Evolutionary conservation across 2,113 vertebrate species (phyloP).

Genomic region (Epinephelus cyanopodus): DNA sequence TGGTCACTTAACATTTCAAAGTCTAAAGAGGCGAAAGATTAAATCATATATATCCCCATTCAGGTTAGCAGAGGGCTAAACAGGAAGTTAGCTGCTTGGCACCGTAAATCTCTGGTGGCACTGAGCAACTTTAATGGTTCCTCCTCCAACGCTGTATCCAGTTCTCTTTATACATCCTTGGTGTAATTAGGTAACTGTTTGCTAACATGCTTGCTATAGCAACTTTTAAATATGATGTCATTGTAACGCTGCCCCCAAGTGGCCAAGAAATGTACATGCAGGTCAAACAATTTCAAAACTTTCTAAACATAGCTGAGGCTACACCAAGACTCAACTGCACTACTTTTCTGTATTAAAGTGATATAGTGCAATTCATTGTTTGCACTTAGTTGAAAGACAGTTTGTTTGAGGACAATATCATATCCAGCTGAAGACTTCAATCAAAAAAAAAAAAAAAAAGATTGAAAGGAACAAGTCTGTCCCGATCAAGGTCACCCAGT

Average conservation of each 20-base stretch:
- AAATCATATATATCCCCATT: too few species aligned
- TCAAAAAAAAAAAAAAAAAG: constrained; percentile 21
- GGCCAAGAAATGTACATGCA: background rate
- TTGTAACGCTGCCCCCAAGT: background rate
- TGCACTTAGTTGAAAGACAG: background rate
- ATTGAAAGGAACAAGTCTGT: constrained; percentile 14
- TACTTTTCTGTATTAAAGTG: background rate
- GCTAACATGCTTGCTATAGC: background rate
- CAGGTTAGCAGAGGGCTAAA: too few species aligned
- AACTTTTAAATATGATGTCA: background rate
- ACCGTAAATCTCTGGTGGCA: too few species aligned
- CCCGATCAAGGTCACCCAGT: too few species aligned
- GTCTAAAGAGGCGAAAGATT: too few species aligned
- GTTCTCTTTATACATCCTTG: too few species aligned
- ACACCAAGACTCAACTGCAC: background rate
- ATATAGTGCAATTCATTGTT: background rate
- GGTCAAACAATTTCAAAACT: background rate
- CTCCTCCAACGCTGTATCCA: too few species aligned
- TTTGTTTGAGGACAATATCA: background rate
- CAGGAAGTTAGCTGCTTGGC: too few species aligned
- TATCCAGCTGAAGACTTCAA: constrained; percentile 12
- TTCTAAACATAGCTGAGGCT: background rate
- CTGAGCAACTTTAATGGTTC: too few species aligned
- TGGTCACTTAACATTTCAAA: too few species aligned
- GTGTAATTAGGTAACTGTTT: background rate